Base-by-base conservation (phyloP, 1,140 invertebrate genomes). In the Dufourea novaeangliae region DNA sequence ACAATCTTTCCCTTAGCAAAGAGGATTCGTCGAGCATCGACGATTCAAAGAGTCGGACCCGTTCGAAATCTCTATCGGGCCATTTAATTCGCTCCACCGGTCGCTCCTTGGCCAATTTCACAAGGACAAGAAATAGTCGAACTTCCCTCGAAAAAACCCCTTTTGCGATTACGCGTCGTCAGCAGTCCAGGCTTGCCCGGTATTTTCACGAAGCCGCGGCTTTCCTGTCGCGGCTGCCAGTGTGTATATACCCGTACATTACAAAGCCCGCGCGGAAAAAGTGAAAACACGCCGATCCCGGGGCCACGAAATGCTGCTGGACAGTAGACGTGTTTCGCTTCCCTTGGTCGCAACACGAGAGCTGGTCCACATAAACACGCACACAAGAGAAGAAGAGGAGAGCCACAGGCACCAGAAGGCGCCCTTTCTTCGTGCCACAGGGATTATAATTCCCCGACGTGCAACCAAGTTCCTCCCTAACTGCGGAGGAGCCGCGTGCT, bases 361-460 rank as follows among this genome's bases (percentile, higher is more conserved):
- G n/a, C n/a, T n/a, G n/a, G n/a, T n/a, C n/a, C n/a, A n/a, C n/a
- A n/a, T n/a, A n/a, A n/a, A n/a, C n/a, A n/a, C n/a, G n/a, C n/a
- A n/a, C n/a, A n/a, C n/a, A n/a, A n/a, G n/a, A n/a, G n/a, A n/a
- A n/a, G n/a, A n/a, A n/a, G n/a, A n/a, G n/a, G n/a, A n/a, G n/a
- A n/a, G n/a, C n/a, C n/a, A n/a, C n/a, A n/a, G n/a, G n/a, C n/a
- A n/a, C n/a, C n/a, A 75, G 72, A 75, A 59, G 73, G 73, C 67
- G 39, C 74, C 73, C 27, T 67, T 63, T 70, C 82, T 79, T 83
- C 66, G 72, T 63, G n/a, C 27, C 1, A 59, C n/a, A 14, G 62
- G 25, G 63, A 80, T 69, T 74, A 75, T 84, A 71, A 79, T 84
- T 72, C 66, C 70, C 44, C 62, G 64, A 52, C 63, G 75, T 66